Evolutionary conservation across 2,113 vertebrate genomes (phyloP), one percentile per base, ranked within the genome.

Genomic region (Labeo catla): DNA sequence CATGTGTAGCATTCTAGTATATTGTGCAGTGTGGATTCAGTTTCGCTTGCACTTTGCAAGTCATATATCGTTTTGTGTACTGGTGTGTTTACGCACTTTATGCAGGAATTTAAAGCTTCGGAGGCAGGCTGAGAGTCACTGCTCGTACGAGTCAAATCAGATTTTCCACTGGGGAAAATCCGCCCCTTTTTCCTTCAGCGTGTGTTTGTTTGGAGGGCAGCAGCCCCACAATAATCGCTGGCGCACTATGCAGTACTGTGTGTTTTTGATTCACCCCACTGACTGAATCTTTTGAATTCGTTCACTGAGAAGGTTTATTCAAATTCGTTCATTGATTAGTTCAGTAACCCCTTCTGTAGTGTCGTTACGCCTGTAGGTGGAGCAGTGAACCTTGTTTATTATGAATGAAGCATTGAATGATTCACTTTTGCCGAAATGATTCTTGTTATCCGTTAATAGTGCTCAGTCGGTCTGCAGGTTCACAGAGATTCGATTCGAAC

Each of bases 121-220:
- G 77, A 74, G 87, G 91, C 89, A 92, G 87, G 84, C 80, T 91
- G 91, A 92, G 80, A 83, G 70, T 88, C 92, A 86, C 84, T 89
- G 89, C 90, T 91, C 87, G 80, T 65, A 68, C 85, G 85, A 84
- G 85, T 91, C 90, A 93, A 93, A 95, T 95, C 94, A 94, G 88
- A 95, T 94, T 95, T 95, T 96, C 95, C 95, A 95, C 90, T 92
- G 88, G 93, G 93, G 93, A 91, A 93, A 91, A 94, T 88, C 90
- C 92, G 86, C 91, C 93, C 92, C 91, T 74, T 85, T 91, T 92
- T 91, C 90, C 93, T 90, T 87, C 89, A 91, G 90, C 83, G 87
- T 86, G 80, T 95, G 91, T 93, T 93, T 94, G 84, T 86, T 78
- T 86, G 65, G 65, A 57, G 34, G 49, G 50, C 49, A 57, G 34